Conservation (phyloP, 2,113 vertebrate species). For the Uropsilus gracilis region DNA sequence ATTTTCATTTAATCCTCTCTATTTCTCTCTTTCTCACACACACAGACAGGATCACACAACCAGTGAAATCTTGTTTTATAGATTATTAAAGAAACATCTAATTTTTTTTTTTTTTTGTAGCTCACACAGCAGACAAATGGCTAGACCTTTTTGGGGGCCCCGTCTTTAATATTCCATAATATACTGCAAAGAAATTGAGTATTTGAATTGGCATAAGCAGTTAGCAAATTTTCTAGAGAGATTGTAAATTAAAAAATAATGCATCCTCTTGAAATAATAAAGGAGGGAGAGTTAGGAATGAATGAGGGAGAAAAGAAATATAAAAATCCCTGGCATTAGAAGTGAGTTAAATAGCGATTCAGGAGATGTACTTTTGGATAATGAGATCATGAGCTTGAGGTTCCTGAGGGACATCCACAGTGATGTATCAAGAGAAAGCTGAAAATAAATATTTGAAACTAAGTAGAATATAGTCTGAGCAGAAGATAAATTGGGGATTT, state of each 20-base stretch:
- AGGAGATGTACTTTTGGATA: not conserved
- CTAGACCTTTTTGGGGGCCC: not conserved
- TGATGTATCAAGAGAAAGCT: not conserved
- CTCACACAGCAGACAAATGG: not conserved
- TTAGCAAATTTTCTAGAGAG: not conserved
- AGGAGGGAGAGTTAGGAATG: not conserved
- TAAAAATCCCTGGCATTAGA: not conserved
- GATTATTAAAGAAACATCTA: not conserved
- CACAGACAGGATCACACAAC: not conserved
- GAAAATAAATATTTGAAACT: not conserved
- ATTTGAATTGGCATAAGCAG: not conserved
- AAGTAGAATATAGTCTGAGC: not conserved
- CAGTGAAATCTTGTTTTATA: not conserved
- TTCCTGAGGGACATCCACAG: not conserved
- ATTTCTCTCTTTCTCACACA: no score
- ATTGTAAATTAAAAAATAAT: not conserved
- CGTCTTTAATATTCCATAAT: not conserved
- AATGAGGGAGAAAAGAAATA: not conserved
- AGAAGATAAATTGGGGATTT: not conserved
- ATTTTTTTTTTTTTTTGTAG: not conserved
- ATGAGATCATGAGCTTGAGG: not conserved
- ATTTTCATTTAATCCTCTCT: not conserved
- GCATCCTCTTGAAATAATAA: not conserved
- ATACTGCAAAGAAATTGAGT: not conserved
- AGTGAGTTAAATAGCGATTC: not conserved